phyloP scores from a whole-genome alignment of 1,140 invertebrate genomes.

The Eubasilissa regina region DNA sequence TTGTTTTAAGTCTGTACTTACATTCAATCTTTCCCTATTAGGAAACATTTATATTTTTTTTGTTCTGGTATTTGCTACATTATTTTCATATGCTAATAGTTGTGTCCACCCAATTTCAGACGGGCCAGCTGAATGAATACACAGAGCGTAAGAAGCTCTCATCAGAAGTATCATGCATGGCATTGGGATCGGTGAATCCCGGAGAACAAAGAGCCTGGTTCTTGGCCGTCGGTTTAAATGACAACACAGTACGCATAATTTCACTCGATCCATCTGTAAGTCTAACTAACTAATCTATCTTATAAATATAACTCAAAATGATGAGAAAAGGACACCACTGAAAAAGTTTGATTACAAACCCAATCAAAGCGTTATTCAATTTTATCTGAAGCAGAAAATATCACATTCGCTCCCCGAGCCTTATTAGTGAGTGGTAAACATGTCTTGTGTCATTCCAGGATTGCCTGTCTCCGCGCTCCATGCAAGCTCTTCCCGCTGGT shows the following conservation, averaged over 20 bases:
- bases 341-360: constrained; percentile 69
- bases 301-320: constrained; percentile 59
- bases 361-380: constrained; percentile 71
- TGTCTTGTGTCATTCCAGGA: constrained; percentile 73
- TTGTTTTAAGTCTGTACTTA: neutral
- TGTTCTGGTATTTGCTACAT: neutral
- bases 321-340: constrained; percentile 73
- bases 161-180: constrained; percentile 98
- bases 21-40: neutral
- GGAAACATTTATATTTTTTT: neutral
- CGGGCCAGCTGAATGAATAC: constrained; percentile 98
- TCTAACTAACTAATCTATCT: constrained; percentile 37
- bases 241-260: constrained; percentile 98
- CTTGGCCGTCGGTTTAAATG: constrained; percentile 95
- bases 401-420: neutral
- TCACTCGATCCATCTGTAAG: constrained; percentile 94
- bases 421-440: constrained; percentile 19
- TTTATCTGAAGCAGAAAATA: constrained; percentile 46
- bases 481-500: constrained; percentile 97
- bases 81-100: neutral
- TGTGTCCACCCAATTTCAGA: constrained; percentile 73
- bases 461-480: constrained; percentile 93
- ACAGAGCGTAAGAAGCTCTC: constrained; percentile 97
- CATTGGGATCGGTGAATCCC: constrained; percentile 92
- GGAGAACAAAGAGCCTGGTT: constrained; percentile 98